A percentile compares a stretch with the other conserved stretches of the same genome.
phyloP scores from a whole-genome alignment of 2,113 vertebrate species.

The Rhadina sibilatrix region DNA sequence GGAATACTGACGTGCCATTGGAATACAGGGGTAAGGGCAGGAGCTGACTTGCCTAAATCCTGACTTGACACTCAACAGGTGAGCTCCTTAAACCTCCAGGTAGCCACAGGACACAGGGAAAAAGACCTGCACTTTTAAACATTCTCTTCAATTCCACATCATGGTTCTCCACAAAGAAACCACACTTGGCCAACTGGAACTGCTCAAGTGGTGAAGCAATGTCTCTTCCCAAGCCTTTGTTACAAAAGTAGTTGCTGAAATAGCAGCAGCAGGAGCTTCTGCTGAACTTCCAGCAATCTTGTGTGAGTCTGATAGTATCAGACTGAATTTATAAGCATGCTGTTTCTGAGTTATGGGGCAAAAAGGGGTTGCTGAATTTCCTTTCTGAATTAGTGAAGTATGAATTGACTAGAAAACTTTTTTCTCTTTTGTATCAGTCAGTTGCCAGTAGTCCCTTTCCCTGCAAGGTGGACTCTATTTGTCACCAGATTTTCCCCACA shows the following conservation, averaged over 20 bases:
- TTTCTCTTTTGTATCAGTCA: not conserved
- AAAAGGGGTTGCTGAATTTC: not conserved
- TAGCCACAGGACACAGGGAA: not conserved
- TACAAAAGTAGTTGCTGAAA: not conserved
- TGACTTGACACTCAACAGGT: not conserved
- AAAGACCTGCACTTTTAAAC: not conserved
- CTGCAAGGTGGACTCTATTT: not conserved
- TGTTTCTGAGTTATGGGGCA: not conserved
- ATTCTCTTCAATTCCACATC: not conserved
- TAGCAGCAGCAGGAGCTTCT: not conserved
- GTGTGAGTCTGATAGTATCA: not conserved
- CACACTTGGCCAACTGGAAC: not conserved
- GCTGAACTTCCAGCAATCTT: not conserved
- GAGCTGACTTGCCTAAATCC: not conserved
- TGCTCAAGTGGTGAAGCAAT: not conserved
- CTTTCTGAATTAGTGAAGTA: not conserved
- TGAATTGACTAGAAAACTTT: not conserved
- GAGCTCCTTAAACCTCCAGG: not conserved
- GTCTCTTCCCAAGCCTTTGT: not conserved
- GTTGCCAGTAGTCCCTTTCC: not conserved
- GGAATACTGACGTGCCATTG: accelerated
- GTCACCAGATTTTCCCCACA: not conserved
- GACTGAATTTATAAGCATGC: not conserved
- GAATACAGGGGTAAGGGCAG: not conserved
- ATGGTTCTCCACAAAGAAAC: not conserved